Evolutionary conservation across 2,113 vertebrate species (phyloP).

Genomic region (Euleptes europaea): DNA sequence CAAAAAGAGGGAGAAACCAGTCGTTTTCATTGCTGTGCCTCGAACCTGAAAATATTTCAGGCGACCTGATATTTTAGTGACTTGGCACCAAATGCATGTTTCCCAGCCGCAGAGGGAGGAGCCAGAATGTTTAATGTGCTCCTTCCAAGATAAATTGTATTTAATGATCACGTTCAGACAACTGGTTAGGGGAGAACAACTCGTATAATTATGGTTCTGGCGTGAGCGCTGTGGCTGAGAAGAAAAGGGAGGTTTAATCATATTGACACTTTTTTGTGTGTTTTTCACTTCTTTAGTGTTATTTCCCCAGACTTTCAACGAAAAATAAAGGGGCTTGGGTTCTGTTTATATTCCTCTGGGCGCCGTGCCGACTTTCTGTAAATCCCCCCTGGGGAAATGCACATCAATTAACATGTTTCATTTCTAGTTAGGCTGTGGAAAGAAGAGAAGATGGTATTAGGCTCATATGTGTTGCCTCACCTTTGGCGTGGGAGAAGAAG

Average conservation of each 20-base stretch:
- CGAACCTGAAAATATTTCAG: background rate
- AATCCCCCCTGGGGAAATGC: conserved; percentile 46
- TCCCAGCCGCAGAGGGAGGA: conserved; percentile 8
- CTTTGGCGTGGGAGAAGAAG: background rate
- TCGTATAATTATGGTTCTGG: conserved; percentile 27
- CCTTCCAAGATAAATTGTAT: conserved; percentile 21
- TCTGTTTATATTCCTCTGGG: conserved; percentile 51
- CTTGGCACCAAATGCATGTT: background rate
- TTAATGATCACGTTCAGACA: conserved; percentile 28
- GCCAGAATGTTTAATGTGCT: background rate
- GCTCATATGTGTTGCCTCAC: background rate
- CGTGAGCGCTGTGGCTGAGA: conserved; percentile 20
- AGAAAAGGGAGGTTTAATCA: conserved; percentile 52
- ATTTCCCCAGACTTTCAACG: conserved; percentile 44
- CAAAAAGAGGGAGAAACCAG: too few relatives aligned
- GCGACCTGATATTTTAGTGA: background rate
- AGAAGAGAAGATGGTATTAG: background rate
- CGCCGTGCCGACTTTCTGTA: conserved; percentile 32
- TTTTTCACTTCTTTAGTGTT: conserved; percentile 46
- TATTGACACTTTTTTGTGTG: conserved; percentile 38
- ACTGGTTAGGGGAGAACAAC: conserved; percentile 19
- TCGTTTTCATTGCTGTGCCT: background rate
- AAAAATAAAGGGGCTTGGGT: conserved; percentile 37
- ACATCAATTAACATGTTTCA: conserved; percentile 14
- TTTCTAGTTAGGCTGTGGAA: conserved; percentile 17